A percentile compares a stretch with the other conserved stretches of the same genome.
Evolutionary conservation across 2,113 vertebrate genomes (phyloP).

Genomic region (Myiozetetes cayanensis): DNA sequence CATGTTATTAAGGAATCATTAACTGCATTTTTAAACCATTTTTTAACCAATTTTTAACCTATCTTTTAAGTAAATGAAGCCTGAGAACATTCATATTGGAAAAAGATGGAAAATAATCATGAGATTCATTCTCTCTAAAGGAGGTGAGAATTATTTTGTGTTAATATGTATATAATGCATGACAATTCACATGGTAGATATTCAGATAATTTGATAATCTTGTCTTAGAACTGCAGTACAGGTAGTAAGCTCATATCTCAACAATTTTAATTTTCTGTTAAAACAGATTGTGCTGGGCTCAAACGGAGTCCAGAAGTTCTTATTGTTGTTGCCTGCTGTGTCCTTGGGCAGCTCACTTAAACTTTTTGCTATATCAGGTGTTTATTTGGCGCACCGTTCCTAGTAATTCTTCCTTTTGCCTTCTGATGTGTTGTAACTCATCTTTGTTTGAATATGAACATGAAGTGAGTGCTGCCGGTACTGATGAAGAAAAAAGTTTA

Average conservation of each 20-base stretch:
- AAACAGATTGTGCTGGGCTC: neutral
- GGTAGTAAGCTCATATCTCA: neutral
- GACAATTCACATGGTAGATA: neutral
- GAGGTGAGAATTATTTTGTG: neutral
- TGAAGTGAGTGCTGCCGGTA: neutral
- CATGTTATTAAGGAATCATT: neutral
- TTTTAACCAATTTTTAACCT: neutral
- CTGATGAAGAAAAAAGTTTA: neutral
- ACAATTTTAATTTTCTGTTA: neutral
- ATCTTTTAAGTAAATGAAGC: neutral
- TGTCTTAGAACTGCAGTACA: neutral
- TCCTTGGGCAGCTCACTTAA: neutral
- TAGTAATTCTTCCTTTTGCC: neutral
- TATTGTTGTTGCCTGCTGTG: neutral
- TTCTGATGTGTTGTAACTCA: neutral
- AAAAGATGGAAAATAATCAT: neutral
- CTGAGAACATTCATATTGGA: neutral
- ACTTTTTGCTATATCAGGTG: neutral
- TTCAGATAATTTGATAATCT: neutral
- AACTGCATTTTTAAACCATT: neutral
- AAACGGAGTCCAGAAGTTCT: neutral
- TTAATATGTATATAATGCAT: neutral
- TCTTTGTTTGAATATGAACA: neutral
- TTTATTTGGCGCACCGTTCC: neutral
- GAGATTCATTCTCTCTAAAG: neutral